phyloP scores from a whole-genome alignment of 2,113 vertebrate species.

The Bothrops jararaca region DNA sequence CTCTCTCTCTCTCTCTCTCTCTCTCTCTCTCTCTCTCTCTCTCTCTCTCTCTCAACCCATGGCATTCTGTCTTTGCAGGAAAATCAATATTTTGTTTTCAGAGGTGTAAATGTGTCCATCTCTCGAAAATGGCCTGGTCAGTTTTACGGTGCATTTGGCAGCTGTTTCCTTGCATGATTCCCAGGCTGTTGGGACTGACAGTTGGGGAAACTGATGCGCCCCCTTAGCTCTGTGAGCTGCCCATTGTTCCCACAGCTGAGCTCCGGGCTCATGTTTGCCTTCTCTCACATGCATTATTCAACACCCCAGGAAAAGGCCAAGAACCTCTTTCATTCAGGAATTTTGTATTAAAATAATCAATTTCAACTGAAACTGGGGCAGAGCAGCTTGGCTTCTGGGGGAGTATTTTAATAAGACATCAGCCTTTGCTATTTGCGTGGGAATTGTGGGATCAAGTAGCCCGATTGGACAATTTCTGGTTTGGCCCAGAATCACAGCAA shows the following conservation, averaged over 20 bases:
- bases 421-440: constrained; percentile 74
- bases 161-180: constrained; percentile 97
- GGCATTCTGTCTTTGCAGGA: constrained; percentile 53
- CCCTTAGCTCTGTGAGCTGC: constrained; percentile 90
- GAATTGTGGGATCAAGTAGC: constrained; percentile 67
- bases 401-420: constrained; percentile 75
- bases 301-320: constrained; percentile 95
- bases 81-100: constrained; percentile 82
- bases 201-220: constrained; percentile 98
- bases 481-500: constrained; percentile 52
- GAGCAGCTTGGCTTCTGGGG: constrained; percentile 71
- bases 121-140: constrained; percentile 78
- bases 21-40: neutral
- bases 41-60: neutral
- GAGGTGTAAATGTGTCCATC: constrained; percentile 76
- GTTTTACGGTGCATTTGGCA: constrained; percentile 86
- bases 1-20: neutral
- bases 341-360: constrained; percentile 99
- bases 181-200: constrained; percentile 98
- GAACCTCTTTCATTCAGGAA: constrained; percentile 97
- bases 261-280: constrained; percentile 99
- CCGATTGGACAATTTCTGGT: constrained; percentile 69
- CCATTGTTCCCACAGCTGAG: constrained; percentile 95
- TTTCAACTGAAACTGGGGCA: constrained; percentile 83
- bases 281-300: constrained; percentile 99